Conservation (phyloP, 1,140 invertebrate species). For the Trypoxylus dichotomus region DNA sequence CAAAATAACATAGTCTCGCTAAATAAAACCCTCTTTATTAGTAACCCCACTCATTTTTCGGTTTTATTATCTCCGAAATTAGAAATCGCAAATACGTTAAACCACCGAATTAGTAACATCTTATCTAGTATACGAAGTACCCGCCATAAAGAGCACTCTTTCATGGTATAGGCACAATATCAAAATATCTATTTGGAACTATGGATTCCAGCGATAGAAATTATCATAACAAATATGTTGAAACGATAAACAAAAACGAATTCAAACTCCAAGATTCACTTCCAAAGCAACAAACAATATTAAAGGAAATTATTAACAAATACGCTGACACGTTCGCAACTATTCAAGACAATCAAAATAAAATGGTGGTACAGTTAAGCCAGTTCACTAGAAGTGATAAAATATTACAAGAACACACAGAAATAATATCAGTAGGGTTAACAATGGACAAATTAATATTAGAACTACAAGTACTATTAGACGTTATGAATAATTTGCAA, state of each 20-base stretch:
- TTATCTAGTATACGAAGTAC: not conserved
- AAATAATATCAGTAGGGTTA: not conserved
- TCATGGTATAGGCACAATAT: slow-evolving; percentile 21
- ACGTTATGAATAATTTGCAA: not conserved
- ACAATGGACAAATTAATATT: not conserved
- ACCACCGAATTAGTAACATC: slow-evolving; percentile 24
- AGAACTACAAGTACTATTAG: not conserved
- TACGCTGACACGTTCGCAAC: not conserved
- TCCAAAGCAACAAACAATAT: too few species aligned
- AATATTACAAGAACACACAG: not conserved
- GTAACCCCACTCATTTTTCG: not conserved
- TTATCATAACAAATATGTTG: not conserved
- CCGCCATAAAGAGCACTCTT: slow-evolving; percentile 33
- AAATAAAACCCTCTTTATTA: not conserved
- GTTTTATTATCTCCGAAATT: not conserved
- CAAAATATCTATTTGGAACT: slow-evolving; percentile 32
- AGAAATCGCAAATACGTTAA: not conserved
- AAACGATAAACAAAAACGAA: not conserved
- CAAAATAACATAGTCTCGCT: not conserved
- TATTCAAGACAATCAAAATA: not conserved
- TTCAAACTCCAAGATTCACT: not conserved
- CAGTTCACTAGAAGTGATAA: not conserved
- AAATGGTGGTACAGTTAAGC: not conserved
- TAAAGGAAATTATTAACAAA: too few species aligned
- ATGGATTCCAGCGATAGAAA: slow-evolving; percentile 15